A percentile compares a stretch with the other conserved stretches of the same genome.
Evolutionary conservation across 2,797 vertebrate genomes (phyloP).

Genomic region (Etheostoma perlongum): DNA sequence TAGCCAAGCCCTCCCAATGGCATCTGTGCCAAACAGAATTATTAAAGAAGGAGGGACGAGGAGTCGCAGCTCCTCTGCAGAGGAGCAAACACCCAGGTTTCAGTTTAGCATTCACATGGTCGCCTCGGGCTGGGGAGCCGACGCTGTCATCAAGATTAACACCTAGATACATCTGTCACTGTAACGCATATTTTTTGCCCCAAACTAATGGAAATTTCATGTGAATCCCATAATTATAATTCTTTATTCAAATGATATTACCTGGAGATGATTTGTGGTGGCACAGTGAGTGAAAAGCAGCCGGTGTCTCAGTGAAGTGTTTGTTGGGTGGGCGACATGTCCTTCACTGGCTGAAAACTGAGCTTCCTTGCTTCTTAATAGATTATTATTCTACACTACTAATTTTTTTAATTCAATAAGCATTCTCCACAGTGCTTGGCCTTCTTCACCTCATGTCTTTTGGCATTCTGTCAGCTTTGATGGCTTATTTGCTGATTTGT

Average conservation of each 20-base stretch:
- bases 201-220: constrained; percentile 76
- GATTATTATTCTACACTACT: constrained; percentile 65
- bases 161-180: constrained; percentile 59
- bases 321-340: not conserved
- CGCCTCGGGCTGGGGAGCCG: constrained; percentile 56
- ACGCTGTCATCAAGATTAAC: constrained; percentile 75
- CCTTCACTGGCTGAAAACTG: constrained; percentile 43
- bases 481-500: constrained; percentile 80
- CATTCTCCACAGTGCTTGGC: constrained; percentile 35
- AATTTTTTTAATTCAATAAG: constrained; percentile 73
- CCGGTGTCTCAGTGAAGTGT: constrained; percentile 17
- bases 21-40: constrained; percentile 79
- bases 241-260: constrained; percentile 66
- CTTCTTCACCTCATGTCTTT: constrained; percentile 70
- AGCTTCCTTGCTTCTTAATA: constrained; percentile 53
- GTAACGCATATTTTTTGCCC: constrained; percentile 45
- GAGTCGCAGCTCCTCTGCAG: constrained; percentile 66
- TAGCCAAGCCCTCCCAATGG: constrained; percentile 68
- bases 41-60: constrained; percentile 73
- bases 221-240: constrained; percentile 70
- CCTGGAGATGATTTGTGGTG: constrained; percentile 58
- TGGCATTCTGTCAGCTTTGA: constrained; percentile 68
- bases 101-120: constrained; percentile 65
- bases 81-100: constrained; percentile 63
- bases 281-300: constrained; percentile 29